Percentiles rank a stretch among this genome's conserved stretches.
phyloP scores from a whole-genome alignment of 2,888 invertebrate species.

The Tinea pellionella region DNA sequence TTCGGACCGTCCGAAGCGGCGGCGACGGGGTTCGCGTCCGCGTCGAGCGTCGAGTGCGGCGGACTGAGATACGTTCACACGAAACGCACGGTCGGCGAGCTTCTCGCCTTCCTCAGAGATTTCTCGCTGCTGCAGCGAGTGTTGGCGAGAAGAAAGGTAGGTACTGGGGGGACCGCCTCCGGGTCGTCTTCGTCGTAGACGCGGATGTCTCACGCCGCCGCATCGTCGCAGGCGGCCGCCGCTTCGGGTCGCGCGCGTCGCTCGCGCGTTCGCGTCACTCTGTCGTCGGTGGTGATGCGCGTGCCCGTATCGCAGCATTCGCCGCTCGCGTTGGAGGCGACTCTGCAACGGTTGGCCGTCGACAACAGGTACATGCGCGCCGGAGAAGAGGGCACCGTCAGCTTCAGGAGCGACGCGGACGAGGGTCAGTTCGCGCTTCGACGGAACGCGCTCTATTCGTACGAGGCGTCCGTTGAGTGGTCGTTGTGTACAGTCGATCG shows the following conservation, averaged over 20 bases:
- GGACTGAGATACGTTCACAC: slow-evolving; percentile 95
- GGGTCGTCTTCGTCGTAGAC: not conserved
- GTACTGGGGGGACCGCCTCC: not conserved
- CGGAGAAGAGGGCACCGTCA: slow-evolving; percentile 65
- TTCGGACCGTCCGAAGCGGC: slow-evolving; percentile 57
- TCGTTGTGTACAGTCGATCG: slow-evolving; percentile 12
- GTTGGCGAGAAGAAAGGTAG: slow-evolving; percentile 73
- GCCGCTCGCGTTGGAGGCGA: slow-evolving; percentile 81
- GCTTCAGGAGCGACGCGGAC: slow-evolving; percentile 43
- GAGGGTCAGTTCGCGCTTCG: slow-evolving; percentile 28
- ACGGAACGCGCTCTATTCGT: not conserved
- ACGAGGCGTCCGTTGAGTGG: too few species aligned
- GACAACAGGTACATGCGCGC: slow-evolving; percentile 80
- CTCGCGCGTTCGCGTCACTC: slow-evolving; percentile 67
- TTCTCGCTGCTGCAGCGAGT: slow-evolving; percentile 87
- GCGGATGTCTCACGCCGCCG: not conserved
- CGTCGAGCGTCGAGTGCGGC: slow-evolving; percentile 84
- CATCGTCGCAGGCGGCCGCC: slow-evolving; percentile 19
- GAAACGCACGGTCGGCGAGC: slow-evolving; percentile 89
- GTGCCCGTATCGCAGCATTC: slow-evolving; percentile 87
- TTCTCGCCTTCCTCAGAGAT: slow-evolving; percentile 86
- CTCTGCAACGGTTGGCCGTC: slow-evolving; percentile 82
- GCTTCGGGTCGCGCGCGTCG: slow-evolving; percentile 59
- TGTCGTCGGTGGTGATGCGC: slow-evolving; percentile 81
- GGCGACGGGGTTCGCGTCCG: slow-evolving; percentile 72